phyloP scores from a whole-genome alignment of 2,888 invertebrate genomes.

The Suillia variegata region DNA sequence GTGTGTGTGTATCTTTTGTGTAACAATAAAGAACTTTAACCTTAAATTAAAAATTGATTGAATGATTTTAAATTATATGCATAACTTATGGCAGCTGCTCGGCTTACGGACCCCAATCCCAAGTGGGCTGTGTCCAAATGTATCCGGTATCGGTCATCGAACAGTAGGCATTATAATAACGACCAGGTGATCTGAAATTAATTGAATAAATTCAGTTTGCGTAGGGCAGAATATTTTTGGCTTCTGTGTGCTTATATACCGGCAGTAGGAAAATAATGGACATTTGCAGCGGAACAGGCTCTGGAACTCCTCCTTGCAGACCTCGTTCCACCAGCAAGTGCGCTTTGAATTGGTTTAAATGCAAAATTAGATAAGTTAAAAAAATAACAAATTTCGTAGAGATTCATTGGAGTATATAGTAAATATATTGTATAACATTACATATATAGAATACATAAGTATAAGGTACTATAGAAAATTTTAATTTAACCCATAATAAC shows the following conservation, averaged over 20 bases:
- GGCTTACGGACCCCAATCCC: slow-evolving; percentile 52
- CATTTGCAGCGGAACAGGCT: slow-evolving; percentile 85
- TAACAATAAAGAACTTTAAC: background rate
- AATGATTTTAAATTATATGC: background rate
- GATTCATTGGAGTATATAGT: too few species aligned
- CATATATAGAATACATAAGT: too few species aligned
- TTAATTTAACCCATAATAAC: too few species aligned
- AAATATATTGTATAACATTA: too few species aligned
- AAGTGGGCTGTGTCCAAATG: slow-evolving; percentile 83
- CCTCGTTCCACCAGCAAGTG: slow-evolving; percentile 93
- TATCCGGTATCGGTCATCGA: slow-evolving; percentile 89
- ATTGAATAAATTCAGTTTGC: background rate
- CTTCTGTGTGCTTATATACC: background rate
- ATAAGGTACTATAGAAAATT: too few species aligned
- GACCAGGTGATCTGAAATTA: slow-evolving; percentile 70
- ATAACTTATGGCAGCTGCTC: background rate
- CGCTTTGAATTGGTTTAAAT: too few species aligned
- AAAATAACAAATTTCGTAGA: too few species aligned
- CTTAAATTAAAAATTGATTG: background rate
- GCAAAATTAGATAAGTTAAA: too few species aligned
- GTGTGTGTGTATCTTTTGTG: background rate
- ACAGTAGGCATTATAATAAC: slow-evolving; percentile 89
- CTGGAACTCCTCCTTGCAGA: slow-evolving; percentile 91
- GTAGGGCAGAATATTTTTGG: too few species aligned
- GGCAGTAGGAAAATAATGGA: slow-evolving; percentile 85